Evolutionary conservation across 2,113 vertebrate genomes (phyloP), one percentile per base, ranked within the genome.

Genomic region (Rhadina sibilatrix): DNA sequence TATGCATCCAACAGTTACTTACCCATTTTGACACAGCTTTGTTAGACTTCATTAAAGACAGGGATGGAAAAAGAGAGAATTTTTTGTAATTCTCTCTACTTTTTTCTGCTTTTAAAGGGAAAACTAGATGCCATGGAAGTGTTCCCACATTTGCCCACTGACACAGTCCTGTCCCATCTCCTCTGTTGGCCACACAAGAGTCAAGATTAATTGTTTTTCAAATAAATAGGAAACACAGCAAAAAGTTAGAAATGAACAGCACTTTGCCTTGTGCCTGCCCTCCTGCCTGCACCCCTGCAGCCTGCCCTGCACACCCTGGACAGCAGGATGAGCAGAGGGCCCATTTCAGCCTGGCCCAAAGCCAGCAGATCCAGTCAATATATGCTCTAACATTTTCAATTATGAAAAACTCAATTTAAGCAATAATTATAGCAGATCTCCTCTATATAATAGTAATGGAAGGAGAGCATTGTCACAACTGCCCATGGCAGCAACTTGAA

Each of bases 1-100:
- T 97, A 98, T 91, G 94, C 84, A 95, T 95, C 95, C 95, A 91
- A 97, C 90, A 95, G 91, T 91, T 89, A 89, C 86, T 97, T 94
- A 94, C 63, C 89, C 92, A 85, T 94, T 75, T 87, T 94, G 37
- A 94, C 91, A 96, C 70, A 54, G 66, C 92, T 97, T 95, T 87
- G 95, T 96, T 96, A 95, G 92, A 90, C 64, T 97, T 97, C 94
- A 95, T 97, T 97, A 97, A 96, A 95, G 71, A 90, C 31, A 69
- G 38, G 56, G 70, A 64, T 90, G 71, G 56, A 85, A 95, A 75
- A 94, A 88, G 79, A 87, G 65, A 66, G 30, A 59, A 94, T 97
- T 95, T 91, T 94, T 96, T 94, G 79, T 79, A 74, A 94, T 93
- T 95, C 87, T 78, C 96, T 65, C 35, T 33, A 25, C 7, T 80